These are phyloP conservation scores for Tanytarsus gracilentus DNA, from an alignment of 2,888 invertebrate species.

Conservation along the genomic window DNA sequence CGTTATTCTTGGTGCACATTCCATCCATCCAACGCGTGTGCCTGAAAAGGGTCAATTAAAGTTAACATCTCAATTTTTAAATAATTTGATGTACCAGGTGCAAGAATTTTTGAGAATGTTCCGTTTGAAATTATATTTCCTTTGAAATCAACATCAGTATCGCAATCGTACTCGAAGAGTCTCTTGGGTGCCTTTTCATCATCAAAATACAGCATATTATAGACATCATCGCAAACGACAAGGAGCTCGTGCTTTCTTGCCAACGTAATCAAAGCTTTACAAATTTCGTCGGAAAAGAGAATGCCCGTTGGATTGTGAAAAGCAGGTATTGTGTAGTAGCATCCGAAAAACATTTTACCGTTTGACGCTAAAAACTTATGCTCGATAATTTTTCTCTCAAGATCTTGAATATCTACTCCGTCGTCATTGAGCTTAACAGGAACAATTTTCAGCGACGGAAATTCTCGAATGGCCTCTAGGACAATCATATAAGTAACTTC, in stretches of 20 bases:
- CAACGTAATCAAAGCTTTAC: slow-evolving; percentile 42
- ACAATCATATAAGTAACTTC: slow-evolving; percentile 57
- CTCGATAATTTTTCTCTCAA: slow-evolving; percentile 42
- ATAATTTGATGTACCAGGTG: slow-evolving; percentile 47
- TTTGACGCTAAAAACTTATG: slow-evolving; percentile 36
- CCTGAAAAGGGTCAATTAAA: not conserved
- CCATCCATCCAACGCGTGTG: slow-evolving; percentile 55
- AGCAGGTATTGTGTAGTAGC: slow-evolving; percentile 50
- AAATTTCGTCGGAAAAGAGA: slow-evolving; percentile 42
- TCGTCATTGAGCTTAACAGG: slow-evolving; percentile 47
- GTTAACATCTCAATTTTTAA: not conserved
- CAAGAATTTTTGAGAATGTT: slow-evolving; percentile 55
- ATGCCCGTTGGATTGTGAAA: slow-evolving; percentile 54
- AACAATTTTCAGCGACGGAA: slow-evolving; percentile 45
- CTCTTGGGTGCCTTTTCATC: slow-evolving; percentile 44
- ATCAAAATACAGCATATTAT: slow-evolving; percentile 50
- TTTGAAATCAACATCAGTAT: slow-evolving; percentile 38
- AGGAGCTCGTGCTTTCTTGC: slow-evolving; percentile 44
- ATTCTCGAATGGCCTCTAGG: slow-evolving; percentile 47
- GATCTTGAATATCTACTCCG: slow-evolving; percentile 45
- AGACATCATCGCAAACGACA: slow-evolving; percentile 54
- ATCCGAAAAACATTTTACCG: slow-evolving; percentile 47
- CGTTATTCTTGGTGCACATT: slow-evolving; percentile 45
- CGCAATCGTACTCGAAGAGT: slow-evolving; percentile 47
- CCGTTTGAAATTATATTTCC: slow-evolving; percentile 55